Evolutionary conservation across 2,113 vertebrate genomes (phyloP), one percentile per base, ranked within the genome.

Genomic region (Carlito syrichta): DNA sequence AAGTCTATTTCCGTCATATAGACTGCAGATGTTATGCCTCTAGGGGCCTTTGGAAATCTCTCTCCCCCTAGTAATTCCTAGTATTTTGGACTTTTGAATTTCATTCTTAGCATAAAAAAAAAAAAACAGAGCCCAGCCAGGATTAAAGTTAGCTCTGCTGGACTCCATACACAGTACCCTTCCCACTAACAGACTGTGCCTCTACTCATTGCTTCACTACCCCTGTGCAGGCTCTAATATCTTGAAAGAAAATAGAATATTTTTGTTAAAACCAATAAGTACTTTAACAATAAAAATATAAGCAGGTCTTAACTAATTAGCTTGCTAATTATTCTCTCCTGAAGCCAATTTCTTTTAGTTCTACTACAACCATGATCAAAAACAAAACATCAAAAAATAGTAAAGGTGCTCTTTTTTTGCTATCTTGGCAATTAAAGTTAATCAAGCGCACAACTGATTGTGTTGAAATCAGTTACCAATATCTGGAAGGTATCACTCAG

Each of bases 281-380:
- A 63, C 23, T 81, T 85, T 69, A 27, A 85, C 86, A 77, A 85
- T 58, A 76, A 95, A 89, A 87, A 79, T 58, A 96, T 54, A 88
- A 78, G 43, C 60, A 92, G 32, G 85, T 6, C n/a, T 87, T 66
- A 90, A 85, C 76, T 92, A 91, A 95, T 95, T 96, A 90, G 76
- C n/a, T 90, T 62, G 52, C 81, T 92, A 84, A 93, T 96, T 85
- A 88, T 86, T 93, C 63, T 93, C 35, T 94, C 73, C 60, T 88
- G 84, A 89, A 85, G 78, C 71, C 54, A 84, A 30, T 45, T 79
- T 85, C 87, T 89, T 95, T 66, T 38, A 56, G 76, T 84, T 92
- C 60, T 77, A 60, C 77, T 76, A 95, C n/a, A 84, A 60, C 45
- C 40, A 69, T 60, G 93, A 97, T 89, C 76, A 96, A 96, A 96